Conservation (phyloP, 2,113 vertebrate genomes). For the Proteles cristata region DNA sequence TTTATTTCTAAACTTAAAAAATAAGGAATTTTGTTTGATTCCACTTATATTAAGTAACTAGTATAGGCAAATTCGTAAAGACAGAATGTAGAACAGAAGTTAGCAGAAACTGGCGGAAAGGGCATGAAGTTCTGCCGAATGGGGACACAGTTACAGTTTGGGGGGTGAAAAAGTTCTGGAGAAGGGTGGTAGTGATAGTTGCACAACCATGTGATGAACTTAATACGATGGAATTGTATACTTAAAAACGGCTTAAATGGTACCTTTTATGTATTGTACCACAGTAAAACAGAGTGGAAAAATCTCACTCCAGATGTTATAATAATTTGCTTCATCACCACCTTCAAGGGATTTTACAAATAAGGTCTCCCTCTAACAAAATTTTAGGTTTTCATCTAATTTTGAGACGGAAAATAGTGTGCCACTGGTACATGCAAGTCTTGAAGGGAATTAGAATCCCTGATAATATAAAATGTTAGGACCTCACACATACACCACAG, state of each 20-base stretch:
- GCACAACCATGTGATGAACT: background rate
- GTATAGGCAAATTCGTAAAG: background rate
- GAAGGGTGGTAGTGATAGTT: accelerated
- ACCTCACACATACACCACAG: background rate
- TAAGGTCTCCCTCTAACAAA: background rate
- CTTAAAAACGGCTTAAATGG: background rate
- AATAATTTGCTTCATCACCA: background rate
- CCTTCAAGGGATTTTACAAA: background rate
- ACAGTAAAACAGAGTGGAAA: background rate
- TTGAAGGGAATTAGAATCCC: background rate
- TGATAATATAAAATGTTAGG: background rate
- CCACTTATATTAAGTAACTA: background rate
- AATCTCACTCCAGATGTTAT: background rate
- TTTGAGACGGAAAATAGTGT: constrained; percentile 26
- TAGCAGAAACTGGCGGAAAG: too few relatives aligned
- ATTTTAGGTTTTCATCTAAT: background rate
- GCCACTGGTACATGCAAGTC: background rate
- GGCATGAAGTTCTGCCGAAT: background rate
- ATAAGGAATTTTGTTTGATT: background rate
- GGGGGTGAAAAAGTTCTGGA: background rate
- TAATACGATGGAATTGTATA: background rate
- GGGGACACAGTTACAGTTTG: background rate
- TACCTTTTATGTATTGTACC: background rate
- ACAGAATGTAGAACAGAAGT: background rate
- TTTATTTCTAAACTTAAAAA: too few relatives aligned